Base-by-base conservation (phyloP, 2,797 vertebrate genomes). In the Catharus ustulatus region DNA sequence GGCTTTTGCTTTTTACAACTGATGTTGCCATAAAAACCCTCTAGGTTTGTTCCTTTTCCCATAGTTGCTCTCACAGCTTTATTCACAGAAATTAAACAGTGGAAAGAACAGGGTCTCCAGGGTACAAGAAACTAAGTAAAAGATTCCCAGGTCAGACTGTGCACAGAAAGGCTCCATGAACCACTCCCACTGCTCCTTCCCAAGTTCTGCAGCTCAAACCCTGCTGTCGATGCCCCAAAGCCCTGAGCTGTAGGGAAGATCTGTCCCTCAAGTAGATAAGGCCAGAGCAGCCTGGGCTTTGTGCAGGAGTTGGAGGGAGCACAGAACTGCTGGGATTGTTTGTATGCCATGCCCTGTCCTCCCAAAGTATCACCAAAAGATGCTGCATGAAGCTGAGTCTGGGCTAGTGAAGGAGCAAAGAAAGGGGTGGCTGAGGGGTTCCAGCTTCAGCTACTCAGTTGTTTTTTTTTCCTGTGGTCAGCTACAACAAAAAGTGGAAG, bases 181-280 rank as follows among this genome's bases (percentile, higher is more conserved):
- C 48, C 13, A 46, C 3, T 67, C 17, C 19, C 30, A 13, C 16
- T 67, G 19, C 34, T 42, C 26, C 38, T 68, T 48, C 36, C 54
- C 9, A 1, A 45, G 40, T 24, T 40, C 61, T 26, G 22, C 77
- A 78, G 46, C 45, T 78, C 32, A 72, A 76, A 52, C 12, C 9
- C 46, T 48, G 51, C 38, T 57, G 34, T n/a, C 7, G 5, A 19
- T 69, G 42, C 26, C 55, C 43, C 66, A 58, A 57, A 81, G 30
- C 54, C 2, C 1, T 2, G 1, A 22, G 18, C 73, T 10, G 1
- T 14, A 38, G n/a, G 40, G 32, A 38, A 38, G 11, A 23, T 46
- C 27, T 69, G 43, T 32, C n/a, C 64, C 43, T 66, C 34, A 27
- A 76, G n/a, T 9, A 58, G 43, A 11, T 15, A 66, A 40, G 11